A percentile compares a stretch with the other conserved stretches of the same genome.
Evolutionary conservation across 2,113 vertebrate species (phyloP).

Genomic region (Macaca mulatta): DNA sequence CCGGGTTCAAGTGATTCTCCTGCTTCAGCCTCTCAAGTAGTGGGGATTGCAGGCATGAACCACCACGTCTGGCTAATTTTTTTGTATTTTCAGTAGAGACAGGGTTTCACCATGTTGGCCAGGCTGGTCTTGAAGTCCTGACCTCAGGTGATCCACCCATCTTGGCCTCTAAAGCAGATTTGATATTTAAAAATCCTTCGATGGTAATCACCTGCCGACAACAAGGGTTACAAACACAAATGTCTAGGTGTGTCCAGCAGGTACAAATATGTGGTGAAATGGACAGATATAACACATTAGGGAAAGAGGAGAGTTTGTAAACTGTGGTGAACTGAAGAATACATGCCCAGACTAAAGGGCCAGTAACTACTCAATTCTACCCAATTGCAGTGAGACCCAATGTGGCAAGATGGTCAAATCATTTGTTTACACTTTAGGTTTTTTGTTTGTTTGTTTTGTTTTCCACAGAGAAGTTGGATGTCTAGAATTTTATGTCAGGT

Average conservation of each 20-base stretch:
- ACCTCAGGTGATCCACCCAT: no score
- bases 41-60: no score
- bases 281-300: background rate
- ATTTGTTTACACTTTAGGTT: background rate
- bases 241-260: background rate
- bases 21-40: no score
- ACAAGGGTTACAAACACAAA: background rate
- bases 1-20: no score
- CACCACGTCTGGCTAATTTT: no score
- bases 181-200: background rate
- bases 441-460: no score
- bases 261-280: background rate
- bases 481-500: background rate
- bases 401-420: background rate
- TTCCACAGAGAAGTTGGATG: background rate
- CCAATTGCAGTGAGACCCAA: background rate
- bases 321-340: background rate
- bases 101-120: no score
- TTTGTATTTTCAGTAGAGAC: no score
- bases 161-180: background rate
- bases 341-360: background rate
- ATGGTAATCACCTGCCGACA: background rate
- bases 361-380: background rate
- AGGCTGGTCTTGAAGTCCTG: no score
- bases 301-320: background rate